Conservation (phyloP, 2,113 vertebrate genomes). For the Takifugu flavidus region DNA sequence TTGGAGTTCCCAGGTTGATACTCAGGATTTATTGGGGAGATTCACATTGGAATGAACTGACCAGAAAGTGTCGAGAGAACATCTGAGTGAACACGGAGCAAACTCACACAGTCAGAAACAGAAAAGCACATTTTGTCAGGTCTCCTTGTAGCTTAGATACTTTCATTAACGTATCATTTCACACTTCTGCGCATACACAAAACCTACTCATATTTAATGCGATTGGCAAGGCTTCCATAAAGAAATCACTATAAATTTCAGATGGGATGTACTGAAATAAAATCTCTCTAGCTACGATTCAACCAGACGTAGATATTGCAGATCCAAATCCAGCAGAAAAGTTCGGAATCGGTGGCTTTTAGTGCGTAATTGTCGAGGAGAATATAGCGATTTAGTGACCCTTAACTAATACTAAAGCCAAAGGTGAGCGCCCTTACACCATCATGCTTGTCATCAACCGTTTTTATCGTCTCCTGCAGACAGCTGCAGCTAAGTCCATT, state of each 20-base stretch:
- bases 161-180: no score
- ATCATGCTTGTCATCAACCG: background rate
- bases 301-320: constrained; percentile 6
- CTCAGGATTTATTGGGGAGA: constrained; percentile 12
- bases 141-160: no score
- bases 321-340: no score
- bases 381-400: background rate
- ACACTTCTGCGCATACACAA: no score
- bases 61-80: constrained; percentile 17
- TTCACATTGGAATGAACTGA: constrained; percentile 8
- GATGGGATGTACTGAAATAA: background rate
- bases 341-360: no score
- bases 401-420: background rate
- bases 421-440: background rate
- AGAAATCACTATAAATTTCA: no score
- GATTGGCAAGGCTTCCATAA: no score
- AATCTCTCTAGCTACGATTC: background rate
- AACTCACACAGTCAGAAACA: no score
- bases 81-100: no score
- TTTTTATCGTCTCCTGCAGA: constrained; percentile 4
- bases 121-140: no score
- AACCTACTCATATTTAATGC: no score
- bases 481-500: constrained; percentile 43
- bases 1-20: background rate
- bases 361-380: no score